Conservation (phyloP, 2,797 vertebrate genomes). For the Hemibagrus guttatus region DNA sequence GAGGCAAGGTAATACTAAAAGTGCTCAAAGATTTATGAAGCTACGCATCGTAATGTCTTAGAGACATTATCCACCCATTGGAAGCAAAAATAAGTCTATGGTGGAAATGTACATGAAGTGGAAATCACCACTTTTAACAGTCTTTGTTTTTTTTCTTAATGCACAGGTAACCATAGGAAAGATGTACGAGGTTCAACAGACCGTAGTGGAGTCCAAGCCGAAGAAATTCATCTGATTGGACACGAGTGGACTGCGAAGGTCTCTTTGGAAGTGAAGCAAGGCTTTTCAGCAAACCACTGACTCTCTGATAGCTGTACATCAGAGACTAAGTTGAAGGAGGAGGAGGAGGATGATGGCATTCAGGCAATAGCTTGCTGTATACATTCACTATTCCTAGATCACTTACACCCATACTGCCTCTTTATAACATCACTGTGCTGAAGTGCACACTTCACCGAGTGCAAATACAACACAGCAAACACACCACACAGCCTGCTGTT, state of each 20-base stretch:
- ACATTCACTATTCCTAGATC: not conserved
- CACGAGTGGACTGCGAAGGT: not conserved
- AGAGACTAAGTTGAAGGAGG: not conserved
- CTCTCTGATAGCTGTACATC: not conserved
- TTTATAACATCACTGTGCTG: not conserved
- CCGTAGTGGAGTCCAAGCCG: slow-evolving; percentile 68
- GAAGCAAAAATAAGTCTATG: not conserved
- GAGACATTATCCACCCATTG: too few relatives aligned
- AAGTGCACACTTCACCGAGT: not conserved
- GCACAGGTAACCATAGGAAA: slow-evolving; percentile 75
- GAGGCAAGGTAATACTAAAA: not conserved
- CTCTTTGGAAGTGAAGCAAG: slow-evolving; percentile 3
- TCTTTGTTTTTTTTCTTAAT: slow-evolving; percentile 17
- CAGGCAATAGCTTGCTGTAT: not conserved
- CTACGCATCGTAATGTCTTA: not conserved
- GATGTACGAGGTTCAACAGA: slow-evolving; percentile 72
- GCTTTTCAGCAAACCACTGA: not conserved
- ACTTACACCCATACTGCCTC: not conserved
- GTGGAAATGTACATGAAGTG: not conserved
- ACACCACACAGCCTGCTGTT: slow-evolving; percentile 23
- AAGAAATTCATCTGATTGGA: slow-evolving; percentile 56
- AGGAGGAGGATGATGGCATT: not conserved
- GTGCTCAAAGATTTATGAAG: not conserved
- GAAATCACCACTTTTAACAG: not conserved
- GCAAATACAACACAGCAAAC: not conserved